Evolutionary conservation across 1,140 invertebrate species (phyloP).

Genomic region (Danaus plexippus): DNA sequence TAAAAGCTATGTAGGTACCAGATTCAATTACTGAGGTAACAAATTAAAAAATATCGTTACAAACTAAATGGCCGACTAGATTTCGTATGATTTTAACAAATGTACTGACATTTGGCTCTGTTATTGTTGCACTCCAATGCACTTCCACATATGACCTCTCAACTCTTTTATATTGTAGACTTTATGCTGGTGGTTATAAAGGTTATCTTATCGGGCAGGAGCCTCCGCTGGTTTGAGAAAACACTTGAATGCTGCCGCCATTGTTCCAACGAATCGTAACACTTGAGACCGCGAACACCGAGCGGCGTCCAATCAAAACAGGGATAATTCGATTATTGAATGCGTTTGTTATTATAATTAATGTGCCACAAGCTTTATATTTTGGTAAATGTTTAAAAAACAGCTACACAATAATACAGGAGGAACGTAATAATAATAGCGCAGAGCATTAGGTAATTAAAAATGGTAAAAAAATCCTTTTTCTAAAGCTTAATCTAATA

Average conservation of each 20-base stretch:
- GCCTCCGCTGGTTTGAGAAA: slow-evolving; percentile 39
- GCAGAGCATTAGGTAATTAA: slow-evolving; percentile 7
- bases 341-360: slow-evolving; percentile 35
- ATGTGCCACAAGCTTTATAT: slow-evolving; percentile 18
- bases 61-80: slow-evolving; percentile 18
- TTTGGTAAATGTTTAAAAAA: slow-evolving; percentile 20
- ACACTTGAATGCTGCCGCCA: slow-evolving; percentile 57
- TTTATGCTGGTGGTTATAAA: slow-evolving; percentile 19
- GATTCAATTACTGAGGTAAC: no score
- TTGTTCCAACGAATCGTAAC: slow-evolving; percentile 56
- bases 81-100: slow-evolving; percentile 49
- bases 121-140: slow-evolving; percentile 55
- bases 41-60: no score
- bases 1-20: no score
- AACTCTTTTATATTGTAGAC: slow-evolving; percentile 15
- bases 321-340: slow-evolving; percentile 52
- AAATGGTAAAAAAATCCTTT: slow-evolving; percentile 5
- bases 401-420: not conserved
- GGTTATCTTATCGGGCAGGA: slow-evolving; percentile 6
- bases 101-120: slow-evolving; percentile 45
- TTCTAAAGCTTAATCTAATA: slow-evolving; percentile 21
- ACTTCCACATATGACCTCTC: slow-evolving; percentile 35
- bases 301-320: slow-evolving; percentile 60
- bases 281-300: slow-evolving; percentile 40
- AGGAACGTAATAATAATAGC: not conserved